These are phyloP conservation scores for Spea hammondii DNA, from an alignment of 2,797 vertebrate species.

Conservation along the genomic window DNA sequence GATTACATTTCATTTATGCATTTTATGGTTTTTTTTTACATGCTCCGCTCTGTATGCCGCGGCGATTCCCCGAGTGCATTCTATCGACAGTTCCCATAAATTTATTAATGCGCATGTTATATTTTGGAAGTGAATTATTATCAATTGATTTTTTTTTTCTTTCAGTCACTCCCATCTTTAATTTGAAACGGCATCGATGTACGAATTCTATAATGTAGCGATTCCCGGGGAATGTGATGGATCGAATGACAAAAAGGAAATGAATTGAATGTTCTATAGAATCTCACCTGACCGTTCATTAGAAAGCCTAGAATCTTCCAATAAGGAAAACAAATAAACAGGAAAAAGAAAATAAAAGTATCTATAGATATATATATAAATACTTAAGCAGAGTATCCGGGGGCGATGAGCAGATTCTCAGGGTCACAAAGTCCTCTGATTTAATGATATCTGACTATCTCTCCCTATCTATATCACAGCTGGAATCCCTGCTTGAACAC, in stretches of 20 bases:
- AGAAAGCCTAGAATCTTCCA: not conserved
- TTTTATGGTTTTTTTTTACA: constrained; percentile 2
- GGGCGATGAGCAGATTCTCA: no score
- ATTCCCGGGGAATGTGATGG: not conserved
- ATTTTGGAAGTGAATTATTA: constrained; percentile 15
- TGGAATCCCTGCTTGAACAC: no score
- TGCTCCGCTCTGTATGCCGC: not conserved
- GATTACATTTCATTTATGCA: constrained; percentile 14
- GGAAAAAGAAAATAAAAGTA: not conserved
- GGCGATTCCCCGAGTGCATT: constrained; percentile 3
- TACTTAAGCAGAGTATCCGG: no score
- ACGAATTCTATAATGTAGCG: constrained; percentile 13
- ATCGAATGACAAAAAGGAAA: constrained; percentile 11
- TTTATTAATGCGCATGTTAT: constrained; percentile 38
- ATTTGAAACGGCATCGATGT: constrained; percentile 25
- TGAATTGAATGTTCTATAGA: not conserved
- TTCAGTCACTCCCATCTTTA: constrained; percentile 25
- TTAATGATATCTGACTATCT: no score
- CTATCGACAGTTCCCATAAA: constrained; percentile 36
- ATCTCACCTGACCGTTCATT: not conserved
- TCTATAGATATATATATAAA: no score
- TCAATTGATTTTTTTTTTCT: constrained; percentile 24
- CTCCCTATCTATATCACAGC: no score
- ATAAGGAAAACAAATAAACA: not conserved
- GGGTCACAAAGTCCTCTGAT: no score